Conservation (phyloP, 2,888 invertebrate genomes). For the Phengaris alcon region DNA sequence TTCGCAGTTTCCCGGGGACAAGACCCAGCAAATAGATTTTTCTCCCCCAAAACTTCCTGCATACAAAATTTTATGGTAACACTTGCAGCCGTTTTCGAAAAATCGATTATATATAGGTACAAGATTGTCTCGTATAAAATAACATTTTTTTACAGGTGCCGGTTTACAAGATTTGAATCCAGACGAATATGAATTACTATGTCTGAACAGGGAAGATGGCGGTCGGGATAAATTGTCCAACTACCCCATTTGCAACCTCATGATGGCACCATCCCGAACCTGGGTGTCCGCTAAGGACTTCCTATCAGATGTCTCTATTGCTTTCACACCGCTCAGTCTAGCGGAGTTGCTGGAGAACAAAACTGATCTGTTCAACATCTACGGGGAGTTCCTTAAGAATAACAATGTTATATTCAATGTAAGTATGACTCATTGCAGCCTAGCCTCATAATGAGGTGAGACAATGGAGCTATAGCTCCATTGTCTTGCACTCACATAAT, state of each 20-base stretch:
- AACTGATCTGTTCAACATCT: conserved; percentile 82
- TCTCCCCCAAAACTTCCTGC: no score
- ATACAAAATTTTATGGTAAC: no score
- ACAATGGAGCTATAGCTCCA: no score
- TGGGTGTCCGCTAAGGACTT: conserved; percentile 72
- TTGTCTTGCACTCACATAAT: no score
- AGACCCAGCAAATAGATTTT: no score
- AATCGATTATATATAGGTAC: no score
- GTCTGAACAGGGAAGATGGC: conserved; percentile 75
- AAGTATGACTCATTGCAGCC: conserved; percentile 43
- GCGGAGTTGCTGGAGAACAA: conserved; percentile 76
- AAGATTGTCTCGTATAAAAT: no score
- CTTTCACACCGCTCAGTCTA: conserved; percentile 80
- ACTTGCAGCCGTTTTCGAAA: no score
- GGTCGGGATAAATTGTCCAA: conserved; percentile 75
- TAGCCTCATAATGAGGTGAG: no score
- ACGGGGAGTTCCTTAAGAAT: conserved; percentile 79
- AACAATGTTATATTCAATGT: conserved; percentile 73
- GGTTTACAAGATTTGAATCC: conserved; percentile 76
- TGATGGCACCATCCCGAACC: conserved; percentile 80
- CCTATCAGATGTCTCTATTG: conserved; percentile 80
- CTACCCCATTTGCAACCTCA: conserved; percentile 81
- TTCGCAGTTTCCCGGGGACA: no score
- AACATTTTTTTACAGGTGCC: conserved; percentile 65
- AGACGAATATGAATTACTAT: conserved; percentile 81